Evolutionary conservation across 2,888 invertebrate species (phyloP), one percentile per base, ranked within the genome.

Genomic region (Gerosis bhagava): DNA sequence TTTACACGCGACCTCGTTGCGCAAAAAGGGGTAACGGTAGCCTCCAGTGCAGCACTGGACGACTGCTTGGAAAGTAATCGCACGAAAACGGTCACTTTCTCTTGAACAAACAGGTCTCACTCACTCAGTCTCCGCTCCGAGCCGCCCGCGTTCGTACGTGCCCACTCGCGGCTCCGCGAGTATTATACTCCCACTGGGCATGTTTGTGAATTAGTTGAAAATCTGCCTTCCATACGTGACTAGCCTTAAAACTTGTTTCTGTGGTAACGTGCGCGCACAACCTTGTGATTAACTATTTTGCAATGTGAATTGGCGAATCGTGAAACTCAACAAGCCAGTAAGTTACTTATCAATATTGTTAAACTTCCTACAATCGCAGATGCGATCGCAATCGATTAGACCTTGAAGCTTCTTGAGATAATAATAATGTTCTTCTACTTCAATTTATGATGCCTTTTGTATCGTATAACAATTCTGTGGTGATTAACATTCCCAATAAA

Each of bases 61-160:
- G 70, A 65, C 61, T 67, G 65, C 76, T 80, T 83, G 71, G 84
- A 87, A 87, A 87, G 86, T 83, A 78, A 78, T 75, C 60, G 67
- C 58, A 59, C 56, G 60, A 72, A 70, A 77, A 67, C 73, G 67
- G 78, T 75, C 84, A 86, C 87, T 87, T 87, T 87, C 87, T 84
- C 84, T 81, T 67, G 64, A 77, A 76, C 67, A 64, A 77, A 77
- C 77, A 70, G 71, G 81, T 76, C 67, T 57, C 44, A 39, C 39
- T 35, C 29, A 13, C 39, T 49, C 45, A 46, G 46, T 46, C 44
- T 51, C 69, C 72, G 72, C 72, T 64, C 55, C 54, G 62, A 49
- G 50, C 50, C 65, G 60, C 62, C 61, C 59, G 68, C 62, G 58
- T 54, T 53, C 52, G 51, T 63, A 67, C 62, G 67, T 67, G 64